These are phyloP conservation scores for Babylonia areolata DNA, from an alignment of 1,140 invertebrate genomes.

Conservation along the genomic window DNA sequence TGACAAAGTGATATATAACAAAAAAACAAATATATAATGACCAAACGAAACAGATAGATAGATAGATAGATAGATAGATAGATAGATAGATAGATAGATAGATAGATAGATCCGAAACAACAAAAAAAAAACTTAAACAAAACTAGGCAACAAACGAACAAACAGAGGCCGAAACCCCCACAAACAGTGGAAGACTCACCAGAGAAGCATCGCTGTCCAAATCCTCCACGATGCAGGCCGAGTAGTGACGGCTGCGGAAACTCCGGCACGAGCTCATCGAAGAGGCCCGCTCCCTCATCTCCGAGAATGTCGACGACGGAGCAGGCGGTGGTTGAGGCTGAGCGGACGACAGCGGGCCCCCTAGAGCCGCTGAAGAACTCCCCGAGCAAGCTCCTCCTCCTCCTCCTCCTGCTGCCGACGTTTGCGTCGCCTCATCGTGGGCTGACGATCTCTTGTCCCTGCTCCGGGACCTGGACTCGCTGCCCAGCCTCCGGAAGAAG, in stretches of 20 bases:
- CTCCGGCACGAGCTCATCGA: slow-evolving; percentile 53
- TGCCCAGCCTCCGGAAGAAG: slow-evolving; percentile 57
- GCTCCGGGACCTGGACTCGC: slow-evolving; percentile 41
- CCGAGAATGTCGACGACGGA: neutral
- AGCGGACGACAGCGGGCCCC: no score
- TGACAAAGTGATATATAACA: neutral
- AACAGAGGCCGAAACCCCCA: neutral
- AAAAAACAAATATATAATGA: neutral
- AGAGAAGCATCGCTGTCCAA: slow-evolving; percentile 53
- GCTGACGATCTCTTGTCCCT: slow-evolving; percentile 44
- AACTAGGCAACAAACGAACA: no score
- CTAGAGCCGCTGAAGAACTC: neutral
- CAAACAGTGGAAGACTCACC: slow-evolving; percentile 44
- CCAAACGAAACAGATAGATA: neutral
- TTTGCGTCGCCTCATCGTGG: slow-evolving; percentile 3
- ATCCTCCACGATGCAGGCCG: slow-evolving; percentile 53
- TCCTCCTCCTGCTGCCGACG: neutral
- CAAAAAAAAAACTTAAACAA: no score
- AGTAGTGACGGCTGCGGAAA: slow-evolving; percentile 46
- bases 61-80: neutral
- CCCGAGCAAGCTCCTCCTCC: neutral
- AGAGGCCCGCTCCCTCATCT: slow-evolving; percentile 44
- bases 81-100: neutral
- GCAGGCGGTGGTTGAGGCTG: neutral
- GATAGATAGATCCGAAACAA: neutral